phyloP scores from a whole-genome alignment of 2,113 vertebrate species.

The Myotis yumanensis region DNA sequence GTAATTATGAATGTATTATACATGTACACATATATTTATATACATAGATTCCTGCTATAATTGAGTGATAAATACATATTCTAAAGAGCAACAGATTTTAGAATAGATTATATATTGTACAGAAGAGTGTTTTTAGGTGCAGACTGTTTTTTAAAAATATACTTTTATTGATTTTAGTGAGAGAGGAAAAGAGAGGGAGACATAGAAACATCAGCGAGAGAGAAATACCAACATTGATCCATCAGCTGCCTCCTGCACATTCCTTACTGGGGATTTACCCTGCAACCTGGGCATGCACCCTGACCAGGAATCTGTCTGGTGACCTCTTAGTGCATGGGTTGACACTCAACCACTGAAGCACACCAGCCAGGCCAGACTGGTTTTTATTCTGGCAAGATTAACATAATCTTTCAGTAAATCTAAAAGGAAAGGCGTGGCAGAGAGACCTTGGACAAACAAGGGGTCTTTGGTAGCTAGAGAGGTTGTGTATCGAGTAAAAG shows the following conservation, averaged over 20 bases:
- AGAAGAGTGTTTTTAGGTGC: background rate
- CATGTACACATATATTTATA: background rate
- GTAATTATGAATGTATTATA: background rate
- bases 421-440: background rate
- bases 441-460: background rate
- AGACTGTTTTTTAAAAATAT: background rate
- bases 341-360: no score
- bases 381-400: background rate
- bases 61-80: background rate
- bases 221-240: no score
- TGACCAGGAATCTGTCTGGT: no score
- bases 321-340: no score
- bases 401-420: background rate
- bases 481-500: background rate
- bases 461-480: background rate
- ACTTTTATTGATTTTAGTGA: no score
- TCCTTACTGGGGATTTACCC: no score
- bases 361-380: background rate
- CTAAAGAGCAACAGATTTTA: background rate
- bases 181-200: no score
- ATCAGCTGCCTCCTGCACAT: no score
- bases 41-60: background rate
- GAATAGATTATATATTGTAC: background rate
- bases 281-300: no score
- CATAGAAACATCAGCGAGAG: no score